phyloP scores from a whole-genome alignment of 1,140 invertebrate genomes.

The Manduca sexta region DNA sequence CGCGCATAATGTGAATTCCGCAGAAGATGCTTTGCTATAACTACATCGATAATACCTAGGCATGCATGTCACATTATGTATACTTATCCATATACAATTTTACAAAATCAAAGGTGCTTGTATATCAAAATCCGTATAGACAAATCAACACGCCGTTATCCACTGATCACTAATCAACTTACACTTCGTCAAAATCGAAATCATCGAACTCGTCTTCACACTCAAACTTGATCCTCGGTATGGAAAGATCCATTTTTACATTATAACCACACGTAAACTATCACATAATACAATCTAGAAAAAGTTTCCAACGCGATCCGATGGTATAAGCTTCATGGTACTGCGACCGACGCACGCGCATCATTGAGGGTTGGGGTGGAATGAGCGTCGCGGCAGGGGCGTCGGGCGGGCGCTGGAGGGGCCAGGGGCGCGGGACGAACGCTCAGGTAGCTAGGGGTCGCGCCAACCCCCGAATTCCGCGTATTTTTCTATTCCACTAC shows the following conservation, averaged over 20 bases:
- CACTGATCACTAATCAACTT: conserved; percentile 19
- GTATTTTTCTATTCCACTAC: conserved; percentile 18
- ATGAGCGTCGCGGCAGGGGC: conserved; percentile 13
- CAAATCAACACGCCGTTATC: background rate
- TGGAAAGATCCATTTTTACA: conserved; percentile 49
- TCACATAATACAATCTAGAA: too few species aligned
- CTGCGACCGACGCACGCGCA: conserved; percentile 38
- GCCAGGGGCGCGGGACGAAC: conserved; percentile 19
- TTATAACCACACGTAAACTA: conserved; percentile 11
- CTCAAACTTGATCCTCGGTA: conserved; percentile 50
- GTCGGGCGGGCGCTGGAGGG: conserved; percentile 13
- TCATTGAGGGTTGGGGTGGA: conserved; percentile 40
- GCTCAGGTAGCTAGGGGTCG: conserved; percentile 50
- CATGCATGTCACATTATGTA: too few species aligned
- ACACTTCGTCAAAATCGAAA: conserved; percentile 37
- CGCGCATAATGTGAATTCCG: too few species aligned
- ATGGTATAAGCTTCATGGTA: too few species aligned
- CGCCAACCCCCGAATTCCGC: conserved; percentile 39
- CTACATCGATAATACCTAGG: too few species aligned
- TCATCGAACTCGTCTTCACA: conserved; percentile 33
- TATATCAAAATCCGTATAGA: too few species aligned
- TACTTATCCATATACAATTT: too few species aligned
- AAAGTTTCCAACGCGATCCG: too few species aligned
- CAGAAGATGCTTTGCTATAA: too few species aligned
- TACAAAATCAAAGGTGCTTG: too few species aligned